Percentiles rank a stretch among this genome's conserved stretches.
Evolutionary conservation across 2,113 vertebrate species (phyloP).

Genomic region (Larimichthys crocea): DNA sequence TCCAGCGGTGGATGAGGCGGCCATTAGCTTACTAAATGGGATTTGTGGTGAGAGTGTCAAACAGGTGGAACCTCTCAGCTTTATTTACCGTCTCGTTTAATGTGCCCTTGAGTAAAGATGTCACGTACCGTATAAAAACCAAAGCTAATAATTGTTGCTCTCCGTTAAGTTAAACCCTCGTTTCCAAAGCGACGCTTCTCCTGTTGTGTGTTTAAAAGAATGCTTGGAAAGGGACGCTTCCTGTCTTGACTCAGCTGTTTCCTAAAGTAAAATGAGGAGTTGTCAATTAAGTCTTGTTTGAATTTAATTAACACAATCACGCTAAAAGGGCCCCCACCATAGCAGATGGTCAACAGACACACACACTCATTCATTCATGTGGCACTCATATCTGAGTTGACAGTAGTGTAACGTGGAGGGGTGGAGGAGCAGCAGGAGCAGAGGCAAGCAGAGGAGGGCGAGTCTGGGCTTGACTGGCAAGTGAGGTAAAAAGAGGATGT

Average conservation of each 20-base stretch:
- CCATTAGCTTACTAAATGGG: not conserved
- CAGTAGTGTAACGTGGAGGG: not conserved
- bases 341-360: slow-evolving; percentile 68
- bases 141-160: not conserved
- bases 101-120: slow-evolving; percentile 16
- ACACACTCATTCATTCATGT: slow-evolving; percentile 24
- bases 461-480: slow-evolving; percentile 64
- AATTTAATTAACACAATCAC: slow-evolving; percentile 71
- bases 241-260: slow-evolving; percentile 57
- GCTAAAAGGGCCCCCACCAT: slow-evolving; percentile 18
- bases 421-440: slow-evolving; percentile 8
- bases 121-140: not conserved
- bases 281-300: slow-evolving; percentile 67
- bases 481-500: not conserved
- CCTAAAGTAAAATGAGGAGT: not conserved
- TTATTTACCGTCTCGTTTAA: slow-evolving; percentile 27
- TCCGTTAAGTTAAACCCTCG: not conserved
- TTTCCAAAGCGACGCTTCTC: not conserved
- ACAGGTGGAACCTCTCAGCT: not conserved
- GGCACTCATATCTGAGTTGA: slow-evolving; percentile 23
- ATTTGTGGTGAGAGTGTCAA: slow-evolving; percentile 28
- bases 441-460: slow-evolving; percentile 41
- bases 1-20: not conserved
- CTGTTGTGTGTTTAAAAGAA: not conserved
- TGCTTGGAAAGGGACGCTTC: not conserved